Base-by-base conservation (phyloP, 2,797 vertebrate genomes). In the Peromyscus aztecus region DNA sequence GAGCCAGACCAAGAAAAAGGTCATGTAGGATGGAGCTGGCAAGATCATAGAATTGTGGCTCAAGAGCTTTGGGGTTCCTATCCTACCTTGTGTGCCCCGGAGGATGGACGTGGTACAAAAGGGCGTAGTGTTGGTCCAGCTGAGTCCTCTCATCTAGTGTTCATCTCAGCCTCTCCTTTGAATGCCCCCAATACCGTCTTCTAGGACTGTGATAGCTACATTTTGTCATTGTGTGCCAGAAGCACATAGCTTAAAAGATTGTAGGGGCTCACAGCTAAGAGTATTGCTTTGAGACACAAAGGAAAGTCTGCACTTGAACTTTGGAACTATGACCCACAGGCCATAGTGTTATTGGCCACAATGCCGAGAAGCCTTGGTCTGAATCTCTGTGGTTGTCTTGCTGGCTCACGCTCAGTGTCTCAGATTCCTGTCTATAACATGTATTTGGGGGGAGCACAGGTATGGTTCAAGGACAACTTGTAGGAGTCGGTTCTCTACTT, bases 271-370 rank as follows among this genome's bases (percentile, higher is more conserved):
- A 55, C 8, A 2, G 34, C 23, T 27, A 49, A 65, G 40, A 34
- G 0, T 34, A 67, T 34, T 34, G 10, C 17, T 46, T 13, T 13
- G 40, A 13, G 10, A 17, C 63, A 67, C 63, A 85, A 67, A 86
- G 61, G 49, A 73, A 49, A 73, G 24, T 86, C 46, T 57, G 16
- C 10, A 57, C 31, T 57, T 57, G 19, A 57, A 73, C n/a, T 57
- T 57, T 40, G 12, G n/a, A 16, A 21, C 52, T 73, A 29, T 61
- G 7, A 1, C 19, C 90, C 34, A 46, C 1, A 13, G 9, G 16
- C 0, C 10, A 24, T 0, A 6, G 5, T 10, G 27, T 3, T 3
- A 3, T 0, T 23, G 27, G 19, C 27, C 14, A 23, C 0, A 6
- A 23, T 2, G 4, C 34, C 6, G 0, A 10, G 12, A 40, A 29